Evolutionary conservation across 2,113 vertebrate genomes (phyloP).

Genomic region (Dendropsophus ebraccatus): DNA sequence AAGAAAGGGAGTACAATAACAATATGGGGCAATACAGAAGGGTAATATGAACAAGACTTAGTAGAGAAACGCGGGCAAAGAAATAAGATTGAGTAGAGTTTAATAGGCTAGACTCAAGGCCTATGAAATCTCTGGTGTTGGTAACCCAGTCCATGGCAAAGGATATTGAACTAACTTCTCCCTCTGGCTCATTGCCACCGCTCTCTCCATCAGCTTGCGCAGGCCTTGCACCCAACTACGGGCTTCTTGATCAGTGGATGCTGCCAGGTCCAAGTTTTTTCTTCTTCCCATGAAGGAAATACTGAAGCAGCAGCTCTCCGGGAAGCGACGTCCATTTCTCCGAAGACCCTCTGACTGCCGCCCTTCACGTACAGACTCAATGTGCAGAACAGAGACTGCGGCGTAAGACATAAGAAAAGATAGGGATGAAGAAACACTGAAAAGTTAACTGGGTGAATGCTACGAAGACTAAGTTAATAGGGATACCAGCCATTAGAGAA

Average conservation of each 20-base stretch:
- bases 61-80: no score
- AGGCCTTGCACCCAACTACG: conserved; percentile 88
- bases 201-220: conserved; percentile 78
- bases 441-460: not conserved
- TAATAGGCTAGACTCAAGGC: no score
- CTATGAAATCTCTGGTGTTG: not conserved
- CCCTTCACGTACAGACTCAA: conserved; percentile 87
- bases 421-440: not conserved
- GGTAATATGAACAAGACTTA: not conserved
- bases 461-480: not conserved
- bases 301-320: conserved; percentile 84
- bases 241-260: conserved; percentile 79
- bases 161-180: conserved; percentile 98
- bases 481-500: not conserved
- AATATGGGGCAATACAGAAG: not conserved
- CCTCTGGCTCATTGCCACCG: conserved; percentile 87
- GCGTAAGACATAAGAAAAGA: not conserved
- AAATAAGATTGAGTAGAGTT: no score
- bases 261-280: conserved; percentile 89
- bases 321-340: conserved; percentile 73
- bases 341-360: conserved; percentile 88
- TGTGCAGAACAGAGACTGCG: conserved; percentile 85
- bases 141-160: conserved; percentile 59
- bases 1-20: not conserved
- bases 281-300: conserved; percentile 83